phyloP scores from a whole-genome alignment of 2,888 invertebrate species.

The Ceratothoa steindachneri region DNA sequence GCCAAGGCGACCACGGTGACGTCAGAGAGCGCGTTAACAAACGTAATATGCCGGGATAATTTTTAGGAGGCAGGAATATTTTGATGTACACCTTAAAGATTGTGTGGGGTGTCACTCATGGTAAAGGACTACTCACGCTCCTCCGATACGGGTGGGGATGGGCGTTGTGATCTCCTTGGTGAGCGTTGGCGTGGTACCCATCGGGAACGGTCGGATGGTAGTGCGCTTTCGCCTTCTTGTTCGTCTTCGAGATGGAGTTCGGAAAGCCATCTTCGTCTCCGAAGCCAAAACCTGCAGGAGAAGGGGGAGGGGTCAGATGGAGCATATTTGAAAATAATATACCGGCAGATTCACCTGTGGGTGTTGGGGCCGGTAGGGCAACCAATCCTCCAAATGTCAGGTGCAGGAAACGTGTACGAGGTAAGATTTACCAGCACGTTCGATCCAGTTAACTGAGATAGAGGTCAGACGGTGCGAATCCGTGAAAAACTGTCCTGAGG shows the following conservation, averaged over 20 bases:
- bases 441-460: background rate
- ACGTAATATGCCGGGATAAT: too few species aligned
- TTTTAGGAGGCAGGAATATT: too few species aligned
- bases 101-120: too few species aligned
- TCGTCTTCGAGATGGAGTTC: conserved; percentile 23
- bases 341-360: background rate
- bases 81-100: too few species aligned
- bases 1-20: too few species aligned
- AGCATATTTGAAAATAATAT: background rate
- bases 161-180: background rate
- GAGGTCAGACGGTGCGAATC: too few species aligned
- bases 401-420: background rate
- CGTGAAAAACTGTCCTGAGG: too few species aligned
- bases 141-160: conserved; percentile 4
- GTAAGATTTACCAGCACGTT: background rate
- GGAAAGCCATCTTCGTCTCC: conserved; percentile 28
- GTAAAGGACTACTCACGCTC: background rate
- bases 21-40: too few species aligned
- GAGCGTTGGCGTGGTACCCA: too few species aligned
- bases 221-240: background rate
- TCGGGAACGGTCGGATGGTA: too few species aligned
- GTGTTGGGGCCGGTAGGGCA: too few species aligned
- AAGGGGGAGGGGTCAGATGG: background rate
- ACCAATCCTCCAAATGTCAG: background rate
- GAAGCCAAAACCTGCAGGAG: conserved; percentile 12